Evolutionary conservation across 2,113 vertebrate species (phyloP), one percentile per base, ranked within the genome.

Genomic region (Dermatemys mawii): DNA sequence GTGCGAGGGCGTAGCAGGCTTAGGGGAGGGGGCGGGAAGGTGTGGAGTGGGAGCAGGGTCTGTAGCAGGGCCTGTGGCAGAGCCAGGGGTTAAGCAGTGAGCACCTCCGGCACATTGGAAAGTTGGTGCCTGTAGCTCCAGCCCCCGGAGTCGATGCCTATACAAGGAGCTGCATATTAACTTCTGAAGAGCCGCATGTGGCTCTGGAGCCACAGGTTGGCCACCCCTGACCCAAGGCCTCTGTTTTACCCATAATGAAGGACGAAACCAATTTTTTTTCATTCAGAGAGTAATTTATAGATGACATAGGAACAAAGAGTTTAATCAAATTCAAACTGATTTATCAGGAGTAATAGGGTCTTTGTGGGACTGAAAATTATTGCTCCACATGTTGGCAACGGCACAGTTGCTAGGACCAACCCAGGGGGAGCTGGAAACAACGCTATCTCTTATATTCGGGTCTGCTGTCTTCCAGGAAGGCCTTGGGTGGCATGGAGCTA

Each of bases 391-490:
- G 29, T 60, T 32, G 22, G 57, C 54, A 46, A 32, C 32, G 12
- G 63, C 86, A 1, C 17, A 55, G 5, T 1, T 93, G 26, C 80
- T 73, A 46, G 86, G 67, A 44, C 32, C 78, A 93, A 53, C 53
- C 55, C 81, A 57, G 53, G 44, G 78, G 44, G 24, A 93, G 29
- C 60, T 29, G 63, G 84, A 48, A 70, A 87, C 53, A 67, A 76
- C 48, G 60, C n/a, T n/a, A 92, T 6, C n/a, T 1, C 0, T 22
- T 44, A 13, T 5, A n/a, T 0, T 90, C 67, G 1, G 0, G 2
- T 78, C 55, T 83, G 1, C 4, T 32, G 14, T 35, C 12, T 86
- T 81, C 26, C 81, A 57, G 44, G 11, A 78, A 89, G 27, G 38
- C 0, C 22, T 76, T 2, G 12, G 26, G 11, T 60, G 57, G 57